A percentile compares a stretch with the other conserved stretches of the same genome.
phyloP scores from a whole-genome alignment of 2,797 vertebrate species.

The Ctenopoma kingsleyae region DNA sequence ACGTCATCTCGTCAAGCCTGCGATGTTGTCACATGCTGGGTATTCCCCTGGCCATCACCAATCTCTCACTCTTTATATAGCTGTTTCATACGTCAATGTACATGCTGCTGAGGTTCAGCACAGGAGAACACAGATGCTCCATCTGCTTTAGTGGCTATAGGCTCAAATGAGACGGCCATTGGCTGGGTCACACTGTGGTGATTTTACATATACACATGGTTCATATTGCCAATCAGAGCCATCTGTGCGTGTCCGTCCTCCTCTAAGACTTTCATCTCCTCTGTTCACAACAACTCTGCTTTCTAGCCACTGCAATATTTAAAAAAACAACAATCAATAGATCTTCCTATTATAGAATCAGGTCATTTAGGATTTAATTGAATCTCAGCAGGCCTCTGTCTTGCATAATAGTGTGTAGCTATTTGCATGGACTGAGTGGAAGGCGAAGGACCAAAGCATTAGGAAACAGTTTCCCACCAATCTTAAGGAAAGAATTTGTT shows the following conservation, averaged over 20 bases:
- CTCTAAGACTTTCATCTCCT: slow-evolving; percentile 47
- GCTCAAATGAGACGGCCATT: slow-evolving; percentile 30
- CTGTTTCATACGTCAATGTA: slow-evolving; percentile 61
- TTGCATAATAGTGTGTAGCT: slow-evolving; percentile 70
- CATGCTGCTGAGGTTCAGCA: slow-evolving; percentile 29
- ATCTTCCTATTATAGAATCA: slow-evolving; percentile 60
- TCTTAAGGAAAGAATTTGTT: slow-evolving; percentile 69
- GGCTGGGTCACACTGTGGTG: slow-evolving; percentile 54
- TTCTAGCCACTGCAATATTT: slow-evolving; percentile 32
- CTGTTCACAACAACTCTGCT: slow-evolving; percentile 31
- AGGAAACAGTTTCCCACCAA: slow-evolving; percentile 69
- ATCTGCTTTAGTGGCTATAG: slow-evolving; percentile 47
- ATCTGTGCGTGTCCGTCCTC: slow-evolving; percentile 63
- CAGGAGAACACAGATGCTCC: slow-evolving; percentile 31
- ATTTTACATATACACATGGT: slow-evolving; percentile 60
- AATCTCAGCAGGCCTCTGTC: slow-evolving; percentile 66
- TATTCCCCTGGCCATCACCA: slow-evolving; percentile 77
- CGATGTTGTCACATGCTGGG: slow-evolving; percentile 71
- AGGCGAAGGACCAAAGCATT: slow-evolving; percentile 69
- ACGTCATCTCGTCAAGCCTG: slow-evolving; percentile 60
- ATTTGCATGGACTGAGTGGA: slow-evolving; percentile 59
- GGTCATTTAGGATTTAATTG: slow-evolving; percentile 74
- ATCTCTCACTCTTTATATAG: slow-evolving; percentile 69
- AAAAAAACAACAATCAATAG: slow-evolving; percentile 25
- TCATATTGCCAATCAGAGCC: slow-evolving; percentile 59